Conservation (phyloP, 2,113 vertebrate species). For the Scopus umbretta region DNA sequence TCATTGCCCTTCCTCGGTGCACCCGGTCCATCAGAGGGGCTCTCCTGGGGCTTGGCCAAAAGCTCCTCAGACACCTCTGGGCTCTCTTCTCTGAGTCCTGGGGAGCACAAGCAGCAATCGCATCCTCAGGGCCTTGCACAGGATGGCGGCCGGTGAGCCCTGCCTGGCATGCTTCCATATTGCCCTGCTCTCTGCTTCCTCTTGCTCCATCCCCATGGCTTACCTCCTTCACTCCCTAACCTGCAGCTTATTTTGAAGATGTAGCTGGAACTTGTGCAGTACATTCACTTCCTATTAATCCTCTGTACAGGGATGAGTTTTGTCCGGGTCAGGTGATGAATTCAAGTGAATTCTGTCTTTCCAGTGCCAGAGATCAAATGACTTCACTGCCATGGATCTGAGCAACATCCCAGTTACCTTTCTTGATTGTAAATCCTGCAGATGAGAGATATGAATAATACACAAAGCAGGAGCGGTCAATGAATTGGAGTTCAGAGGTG, state of each 20-base stretch:
- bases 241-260: neutral
- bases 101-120: neutral
- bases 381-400: neutral
- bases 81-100: neutral
- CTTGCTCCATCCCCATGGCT: neutral
- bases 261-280: neutral
- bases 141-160: neutral
- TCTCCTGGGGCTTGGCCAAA: neutral
- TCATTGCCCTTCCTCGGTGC: neutral
- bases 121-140: accelerated
- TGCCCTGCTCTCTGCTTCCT: neutral
- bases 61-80: neutral
- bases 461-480: neutral
- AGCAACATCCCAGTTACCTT: neutral
- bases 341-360: neutral
- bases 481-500: neutral
- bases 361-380: neutral
- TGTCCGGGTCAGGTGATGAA: neutral
- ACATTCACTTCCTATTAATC: neutral
- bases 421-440: neutral
- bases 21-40: no score
- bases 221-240: neutral
- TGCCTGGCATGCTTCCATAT: neutral
- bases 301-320: neutral
- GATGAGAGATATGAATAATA: neutral